These are phyloP conservation scores for Neolamprologus toae DNA, from an alignment of 2,113 vertebrate species.

Conservation along the genomic window DNA sequence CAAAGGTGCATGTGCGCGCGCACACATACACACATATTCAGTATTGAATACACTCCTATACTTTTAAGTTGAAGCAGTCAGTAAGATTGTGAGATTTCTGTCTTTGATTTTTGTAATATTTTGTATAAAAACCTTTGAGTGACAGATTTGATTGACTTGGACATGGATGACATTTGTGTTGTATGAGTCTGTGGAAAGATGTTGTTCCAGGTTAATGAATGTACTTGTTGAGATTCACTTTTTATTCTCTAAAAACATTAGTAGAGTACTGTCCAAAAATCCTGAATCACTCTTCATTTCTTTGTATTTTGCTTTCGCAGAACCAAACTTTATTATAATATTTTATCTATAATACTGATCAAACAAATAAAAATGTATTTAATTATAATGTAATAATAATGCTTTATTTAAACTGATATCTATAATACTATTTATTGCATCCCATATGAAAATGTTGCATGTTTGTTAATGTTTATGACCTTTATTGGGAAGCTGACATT, in stretches of 20 bases:
- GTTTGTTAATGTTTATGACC: background rate
- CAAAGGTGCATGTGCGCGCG: fast-evolving
- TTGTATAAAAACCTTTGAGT: background rate
- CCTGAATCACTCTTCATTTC: background rate
- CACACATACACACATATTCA: background rate
- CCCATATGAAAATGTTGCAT: background rate
- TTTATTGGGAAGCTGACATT: background rate
- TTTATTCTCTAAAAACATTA: background rate
- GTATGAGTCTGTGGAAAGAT: background rate
- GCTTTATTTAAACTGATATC: background rate
- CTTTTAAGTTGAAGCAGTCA: background rate
- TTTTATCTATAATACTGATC: background rate
- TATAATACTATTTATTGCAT: background rate
- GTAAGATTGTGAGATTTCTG: background rate
- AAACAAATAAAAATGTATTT: background rate
- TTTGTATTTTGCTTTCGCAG: fast-evolving
- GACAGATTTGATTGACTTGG: background rate
- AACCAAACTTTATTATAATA: background rate
- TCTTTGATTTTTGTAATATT: background rate
- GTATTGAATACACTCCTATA: background rate
- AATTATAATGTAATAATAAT: background rate
- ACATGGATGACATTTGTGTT: background rate
- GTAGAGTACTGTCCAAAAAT: background rate
- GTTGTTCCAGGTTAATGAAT: background rate
- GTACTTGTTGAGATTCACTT: fast-evolving